Conservation (phyloP, 2,113 vertebrate species). For the Macquaria australasica region DNA sequence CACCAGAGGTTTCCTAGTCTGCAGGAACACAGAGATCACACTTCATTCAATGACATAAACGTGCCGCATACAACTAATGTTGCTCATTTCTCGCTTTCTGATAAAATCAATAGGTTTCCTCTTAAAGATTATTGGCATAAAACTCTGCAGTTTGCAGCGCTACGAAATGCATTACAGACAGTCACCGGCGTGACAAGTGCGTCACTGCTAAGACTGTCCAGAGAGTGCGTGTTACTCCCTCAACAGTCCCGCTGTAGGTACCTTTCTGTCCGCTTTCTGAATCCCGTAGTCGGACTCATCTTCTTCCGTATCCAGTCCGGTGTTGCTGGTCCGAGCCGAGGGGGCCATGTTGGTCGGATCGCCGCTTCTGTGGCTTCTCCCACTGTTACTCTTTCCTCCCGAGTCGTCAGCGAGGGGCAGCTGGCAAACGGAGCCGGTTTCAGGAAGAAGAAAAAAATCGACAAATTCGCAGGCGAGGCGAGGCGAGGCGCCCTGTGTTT, state of each 20-base stretch:
- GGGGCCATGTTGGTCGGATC: slow-evolving; percentile 84
- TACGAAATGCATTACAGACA: background rate
- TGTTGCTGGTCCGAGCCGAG: slow-evolving; percentile 72
- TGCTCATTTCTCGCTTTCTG: background rate
- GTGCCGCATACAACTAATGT: background rate
- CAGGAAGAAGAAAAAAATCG: slow-evolving; percentile 17
- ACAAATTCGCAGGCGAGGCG: slow-evolving; percentile 58
- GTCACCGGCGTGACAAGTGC: slow-evolving; percentile 45
- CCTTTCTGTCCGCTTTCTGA: slow-evolving; percentile 86
- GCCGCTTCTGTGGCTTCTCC: slow-evolving; percentile 55
- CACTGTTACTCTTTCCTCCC: slow-evolving; percentile 27
- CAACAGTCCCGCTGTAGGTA: slow-evolving; percentile 39
- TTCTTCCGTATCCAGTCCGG: slow-evolving; percentile 73
- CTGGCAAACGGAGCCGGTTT: slow-evolving; percentile 71
- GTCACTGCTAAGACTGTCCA: background rate
- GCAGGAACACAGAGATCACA: slow-evolving; percentile 30
- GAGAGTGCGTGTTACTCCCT: background rate
- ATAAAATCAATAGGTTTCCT: background rate
- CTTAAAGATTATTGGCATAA: too few relatives aligned
- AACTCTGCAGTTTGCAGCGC: background rate
- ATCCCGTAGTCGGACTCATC: slow-evolving; percentile 79
- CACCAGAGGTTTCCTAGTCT: slow-evolving; percentile 93
- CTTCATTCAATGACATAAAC: background rate
- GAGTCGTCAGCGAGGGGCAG: slow-evolving; percentile 52
- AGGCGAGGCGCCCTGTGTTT: slow-evolving; percentile 67